These are phyloP conservation scores for Gobionotothen gibberifrons DNA, from an alignment of 2,797 vertebrate species.

Conservation along the genomic window DNA sequence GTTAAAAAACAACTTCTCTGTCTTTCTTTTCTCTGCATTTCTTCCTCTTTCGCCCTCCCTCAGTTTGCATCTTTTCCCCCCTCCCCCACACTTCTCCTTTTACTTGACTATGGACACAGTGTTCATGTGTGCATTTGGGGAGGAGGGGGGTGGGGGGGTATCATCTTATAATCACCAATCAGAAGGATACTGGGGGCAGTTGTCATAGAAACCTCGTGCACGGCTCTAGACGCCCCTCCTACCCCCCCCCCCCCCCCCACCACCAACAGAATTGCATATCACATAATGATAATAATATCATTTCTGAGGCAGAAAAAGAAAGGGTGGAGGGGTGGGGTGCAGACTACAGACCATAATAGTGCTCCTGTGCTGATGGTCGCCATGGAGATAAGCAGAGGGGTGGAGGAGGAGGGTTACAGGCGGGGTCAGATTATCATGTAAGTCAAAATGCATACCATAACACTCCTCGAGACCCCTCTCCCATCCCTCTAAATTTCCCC, in stretches of 20 bases:
- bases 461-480: conserved; percentile 73
- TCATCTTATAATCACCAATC: conserved; percentile 86
- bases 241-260: conserved; percentile 42
- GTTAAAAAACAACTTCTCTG: conserved; percentile 61
- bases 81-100: conserved; percentile 59
- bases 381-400: conserved; percentile 75
- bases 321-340: neutral
- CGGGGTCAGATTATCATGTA: conserved; percentile 84
- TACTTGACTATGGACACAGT: conserved; percentile 74
- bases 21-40: conserved; percentile 34
- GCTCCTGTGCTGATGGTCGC: conserved; percentile 75
- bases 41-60: conserved; percentile 17
- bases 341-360: conserved; percentile 82
- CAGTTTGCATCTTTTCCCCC: conserved; percentile 53
- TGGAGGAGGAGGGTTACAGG: conserved; percentile 59
- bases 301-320: conserved; percentile 70
- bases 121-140: conserved; percentile 76
- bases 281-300: conserved; percentile 82
- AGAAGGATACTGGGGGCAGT: conserved; percentile 79
- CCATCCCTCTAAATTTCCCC: too few relatives aligned
- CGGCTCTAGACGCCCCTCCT: conserved; percentile 70
- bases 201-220: conserved; percentile 82
- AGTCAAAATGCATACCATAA: conserved; percentile 85
- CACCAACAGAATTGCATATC: conserved; percentile 67
- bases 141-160: conserved; percentile 37